phyloP scores from a whole-genome alignment of 2,797 vertebrate species.

The Trichosurus vulpecula region DNA sequence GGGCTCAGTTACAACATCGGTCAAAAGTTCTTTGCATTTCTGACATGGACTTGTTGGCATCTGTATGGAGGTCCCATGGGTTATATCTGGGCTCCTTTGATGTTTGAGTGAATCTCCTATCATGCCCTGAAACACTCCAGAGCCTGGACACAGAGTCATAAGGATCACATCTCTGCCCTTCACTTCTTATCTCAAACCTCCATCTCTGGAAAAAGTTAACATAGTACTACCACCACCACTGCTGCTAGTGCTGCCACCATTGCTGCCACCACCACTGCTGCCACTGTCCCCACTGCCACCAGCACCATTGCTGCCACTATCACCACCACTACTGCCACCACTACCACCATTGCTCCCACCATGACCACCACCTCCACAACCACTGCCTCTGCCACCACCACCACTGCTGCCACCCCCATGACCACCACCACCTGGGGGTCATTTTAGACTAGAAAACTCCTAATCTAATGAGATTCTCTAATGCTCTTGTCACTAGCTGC shows the following conservation, averaged over 20 bases:
- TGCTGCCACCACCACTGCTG: too few species aligned
- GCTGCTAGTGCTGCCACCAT: too few species aligned
- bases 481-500: background rate
- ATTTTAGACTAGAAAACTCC: background rate
- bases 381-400: background rate
- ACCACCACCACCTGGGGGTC: too few species aligned
- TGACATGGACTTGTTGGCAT: background rate
- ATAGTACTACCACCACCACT: background rate
- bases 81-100: background rate
- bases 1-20: background rate
- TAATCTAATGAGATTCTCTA: background rate
- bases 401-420: fast-evolving
- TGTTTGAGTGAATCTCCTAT: background rate
- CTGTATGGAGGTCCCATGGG: background rate
- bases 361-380: background rate
- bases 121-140: background rate
- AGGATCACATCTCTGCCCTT: background rate
- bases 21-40: background rate
- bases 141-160: background rate
- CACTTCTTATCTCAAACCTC: background rate
- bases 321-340: too few species aligned
- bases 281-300: too few species aligned
- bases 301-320: too few species aligned
- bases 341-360: too few species aligned
- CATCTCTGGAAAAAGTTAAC: background rate